These are phyloP conservation scores for Drosophila kanapiae DNA, from an alignment of 1,140 invertebrate species.

Conservation along the genomic window DNA sequence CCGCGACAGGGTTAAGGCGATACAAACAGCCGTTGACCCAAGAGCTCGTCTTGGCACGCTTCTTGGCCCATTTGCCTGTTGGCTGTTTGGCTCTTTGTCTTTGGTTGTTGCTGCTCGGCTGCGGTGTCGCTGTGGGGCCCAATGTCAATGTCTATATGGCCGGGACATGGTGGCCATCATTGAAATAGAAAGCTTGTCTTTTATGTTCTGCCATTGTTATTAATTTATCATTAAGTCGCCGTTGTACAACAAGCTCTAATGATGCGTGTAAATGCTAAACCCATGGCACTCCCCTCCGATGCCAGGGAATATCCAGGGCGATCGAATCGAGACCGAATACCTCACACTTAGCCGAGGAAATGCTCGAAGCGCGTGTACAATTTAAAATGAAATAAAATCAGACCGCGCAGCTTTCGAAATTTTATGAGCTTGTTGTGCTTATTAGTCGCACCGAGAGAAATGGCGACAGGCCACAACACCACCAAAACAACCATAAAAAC, in stretches of 20 bases:
- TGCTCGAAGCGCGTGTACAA: slow-evolving; percentile 72
- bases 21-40: slow-evolving; percentile 37
- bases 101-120: slow-evolving; percentile 11
- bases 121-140: slow-evolving; percentile 49
- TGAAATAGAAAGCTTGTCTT: slow-evolving; percentile 76
- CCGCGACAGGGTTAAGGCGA: slow-evolving; percentile 50
- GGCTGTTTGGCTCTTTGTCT: slow-evolving; percentile 16
- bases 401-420: slow-evolving; percentile 75
- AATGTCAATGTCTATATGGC: slow-evolving; percentile 54
- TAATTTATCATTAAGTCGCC: slow-evolving; percentile 71
- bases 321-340: background rate
- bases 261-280: slow-evolving; percentile 77
- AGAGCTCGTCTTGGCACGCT: slow-evolving; percentile 43
- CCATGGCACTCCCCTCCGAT: slow-evolving; percentile 25
- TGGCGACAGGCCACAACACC: slow-evolving; percentile 78
- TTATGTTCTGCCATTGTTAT: slow-evolving; percentile 59
- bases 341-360: slow-evolving; percentile 26
- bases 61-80: slow-evolving; percentile 5
- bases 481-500: slow-evolving; percentile 43
- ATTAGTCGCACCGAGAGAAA: slow-evolving; percentile 74
- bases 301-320: background rate
- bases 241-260: slow-evolving; percentile 74
- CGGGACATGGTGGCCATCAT: slow-evolving; percentile 52
- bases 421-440: slow-evolving; percentile 83
- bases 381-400: slow-evolving; percentile 81